A percentile compares a stretch with the other conserved stretches of the same genome.
Conservation (phyloP, 2,797 vertebrate genomes). For the Pangasius krempfi region DNA sequence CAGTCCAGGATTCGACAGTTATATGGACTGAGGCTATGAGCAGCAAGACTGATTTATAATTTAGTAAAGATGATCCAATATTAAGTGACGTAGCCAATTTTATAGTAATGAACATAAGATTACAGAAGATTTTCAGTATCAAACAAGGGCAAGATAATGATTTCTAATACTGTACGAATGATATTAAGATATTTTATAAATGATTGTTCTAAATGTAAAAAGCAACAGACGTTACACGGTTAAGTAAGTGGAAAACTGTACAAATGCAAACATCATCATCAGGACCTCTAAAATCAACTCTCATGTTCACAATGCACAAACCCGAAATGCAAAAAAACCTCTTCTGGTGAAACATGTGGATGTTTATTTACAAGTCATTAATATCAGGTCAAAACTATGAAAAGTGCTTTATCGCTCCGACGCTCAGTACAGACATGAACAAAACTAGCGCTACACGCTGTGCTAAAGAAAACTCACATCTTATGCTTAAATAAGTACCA, state of each 20-base stretch:
- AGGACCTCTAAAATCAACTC: not conserved
- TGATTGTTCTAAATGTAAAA: not conserved
- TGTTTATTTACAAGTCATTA: slow-evolving; percentile 44
- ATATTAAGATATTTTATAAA: not conserved
- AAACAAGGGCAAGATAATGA: not conserved
- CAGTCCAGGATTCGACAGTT: not conserved
- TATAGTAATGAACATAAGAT: not conserved
- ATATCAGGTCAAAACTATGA: slow-evolving; percentile 46
- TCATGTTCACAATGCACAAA: not conserved
- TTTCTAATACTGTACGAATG: not conserved
- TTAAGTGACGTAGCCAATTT: not conserved
- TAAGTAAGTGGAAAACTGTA: not conserved
- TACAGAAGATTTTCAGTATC: not conserved
- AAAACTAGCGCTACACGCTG: slow-evolving; percentile 56
- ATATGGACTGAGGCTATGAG: not conserved
- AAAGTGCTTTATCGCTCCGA: slow-evolving; percentile 54
- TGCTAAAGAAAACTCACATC: slow-evolving; percentile 40
- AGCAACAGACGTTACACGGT: not conserved
- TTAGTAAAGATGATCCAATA: not conserved
- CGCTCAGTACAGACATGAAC: slow-evolving; percentile 50
- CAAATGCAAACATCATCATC: not conserved
- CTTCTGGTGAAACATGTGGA: not conserved
- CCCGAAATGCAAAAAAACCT: not conserved
- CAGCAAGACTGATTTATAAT: not conserved
- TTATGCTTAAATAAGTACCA: slow-evolving; percentile 10